phyloP scores from a whole-genome alignment of 2,113 vertebrate species.

The Orthochromis indermauri region DNA sequence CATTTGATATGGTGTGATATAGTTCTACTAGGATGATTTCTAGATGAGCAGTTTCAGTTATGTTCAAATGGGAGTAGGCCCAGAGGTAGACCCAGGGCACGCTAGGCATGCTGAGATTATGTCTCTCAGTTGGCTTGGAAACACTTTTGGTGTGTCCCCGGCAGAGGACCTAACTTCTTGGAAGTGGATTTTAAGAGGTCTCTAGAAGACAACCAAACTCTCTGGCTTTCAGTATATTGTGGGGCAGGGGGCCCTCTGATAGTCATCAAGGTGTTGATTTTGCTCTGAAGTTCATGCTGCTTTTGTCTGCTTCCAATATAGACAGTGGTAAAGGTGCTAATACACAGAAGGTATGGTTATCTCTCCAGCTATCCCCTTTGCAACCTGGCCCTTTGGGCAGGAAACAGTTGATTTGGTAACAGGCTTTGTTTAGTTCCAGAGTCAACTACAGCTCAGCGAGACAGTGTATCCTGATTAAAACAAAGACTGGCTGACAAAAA shows the following conservation, averaged over 20 bases:
- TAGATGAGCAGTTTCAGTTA: background rate
- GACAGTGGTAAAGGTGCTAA: background rate
- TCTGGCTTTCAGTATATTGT: background rate
- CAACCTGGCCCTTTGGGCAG: background rate
- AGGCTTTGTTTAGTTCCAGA: background rate
- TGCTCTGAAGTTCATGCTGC: background rate
- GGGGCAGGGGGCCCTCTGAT: background rate
- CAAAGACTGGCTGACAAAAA: background rate
- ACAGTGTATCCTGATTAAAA: background rate
- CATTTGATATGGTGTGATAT: background rate
- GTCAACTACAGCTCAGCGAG: background rate
- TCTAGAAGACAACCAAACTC: background rate
- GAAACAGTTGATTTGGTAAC: background rate
- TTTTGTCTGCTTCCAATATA: background rate
- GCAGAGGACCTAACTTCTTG: background rate
- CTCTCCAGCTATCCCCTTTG: background rate
- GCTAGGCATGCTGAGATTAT: background rate
- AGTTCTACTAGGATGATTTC: background rate
- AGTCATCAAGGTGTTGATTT: background rate
- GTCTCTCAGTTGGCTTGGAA: background rate
- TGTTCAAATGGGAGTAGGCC: background rate
- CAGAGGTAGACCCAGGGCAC: background rate
- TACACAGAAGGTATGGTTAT: background rate
- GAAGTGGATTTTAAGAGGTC: background rate
- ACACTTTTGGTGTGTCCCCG: accelerated